Percentiles rank a stretch among this genome's conserved stretches.
Conservation (phyloP, 2,888 invertebrate species). For the Andrena camellia region DNA sequence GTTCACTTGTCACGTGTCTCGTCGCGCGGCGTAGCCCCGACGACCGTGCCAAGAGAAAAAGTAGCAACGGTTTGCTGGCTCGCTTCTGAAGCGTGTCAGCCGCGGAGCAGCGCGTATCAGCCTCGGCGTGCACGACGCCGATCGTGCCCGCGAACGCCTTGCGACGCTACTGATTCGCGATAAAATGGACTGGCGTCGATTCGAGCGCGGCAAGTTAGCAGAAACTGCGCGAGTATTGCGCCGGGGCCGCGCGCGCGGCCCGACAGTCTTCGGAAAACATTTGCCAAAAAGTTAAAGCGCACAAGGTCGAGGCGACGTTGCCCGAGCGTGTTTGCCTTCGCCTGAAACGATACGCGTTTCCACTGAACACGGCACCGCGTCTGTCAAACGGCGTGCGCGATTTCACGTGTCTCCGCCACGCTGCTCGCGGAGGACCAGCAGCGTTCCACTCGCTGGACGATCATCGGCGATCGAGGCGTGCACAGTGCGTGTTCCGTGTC, state of each 20-base stretch:
- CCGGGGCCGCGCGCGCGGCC: slow-evolving; percentile 29
- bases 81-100: slow-evolving; percentile 5
- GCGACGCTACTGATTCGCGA: slow-evolving; percentile 1
- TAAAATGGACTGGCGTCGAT: not conserved
- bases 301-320: slow-evolving; percentile 65
- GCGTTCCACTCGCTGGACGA: not conserved
- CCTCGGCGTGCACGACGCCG: not conserved
- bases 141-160: not conserved
- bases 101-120: slow-evolving; percentile 1
- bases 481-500: slow-evolving; percentile 63
- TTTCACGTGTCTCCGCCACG: slow-evolving; percentile 61
- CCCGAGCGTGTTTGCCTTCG: slow-evolving; percentile 28
- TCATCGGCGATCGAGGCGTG: slow-evolving; percentile 27
- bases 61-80: no score
- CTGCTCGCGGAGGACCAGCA: slow-evolving; percentile 13
- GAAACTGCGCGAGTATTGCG: slow-evolving; percentile 17
- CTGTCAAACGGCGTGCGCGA: slow-evolving; percentile 59
- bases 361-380: slow-evolving; percentile 47
- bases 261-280: slow-evolving; percentile 27
- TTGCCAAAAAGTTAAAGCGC: slow-evolving; percentile 65
- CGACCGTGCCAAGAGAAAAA: slow-evolving; percentile 50
- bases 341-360: slow-evolving; percentile 45
- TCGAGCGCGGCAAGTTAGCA: not conserved
- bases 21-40: slow-evolving; percentile 27
- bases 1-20: slow-evolving; percentile 69